Percentiles rank a stretch among this genome's conserved stretches.
Evolutionary conservation across 2,888 invertebrate genomes (phyloP).

Genomic region (Ophion slaviceki): DNA sequence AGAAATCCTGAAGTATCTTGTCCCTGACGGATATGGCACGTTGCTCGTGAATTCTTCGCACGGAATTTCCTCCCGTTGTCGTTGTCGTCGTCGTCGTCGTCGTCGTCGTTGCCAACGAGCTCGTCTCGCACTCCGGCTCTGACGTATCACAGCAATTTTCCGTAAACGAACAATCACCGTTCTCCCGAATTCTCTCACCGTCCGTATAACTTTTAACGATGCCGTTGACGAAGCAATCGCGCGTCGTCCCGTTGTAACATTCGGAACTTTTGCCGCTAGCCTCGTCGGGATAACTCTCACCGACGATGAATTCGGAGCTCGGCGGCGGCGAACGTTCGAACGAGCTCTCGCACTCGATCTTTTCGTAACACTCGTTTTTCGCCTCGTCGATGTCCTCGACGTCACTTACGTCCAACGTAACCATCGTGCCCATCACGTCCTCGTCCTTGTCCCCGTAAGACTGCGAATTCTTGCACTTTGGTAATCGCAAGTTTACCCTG

Average conservation of each 20-base stretch:
- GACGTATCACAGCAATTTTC: slow-evolving; percentile 71
- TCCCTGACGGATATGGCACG: slow-evolving; percentile 80
- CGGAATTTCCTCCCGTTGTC: slow-evolving; percentile 16
- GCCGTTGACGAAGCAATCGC: slow-evolving; percentile 9
- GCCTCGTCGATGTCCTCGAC: slow-evolving; percentile 77
- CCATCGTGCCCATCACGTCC: slow-evolving; percentile 75
- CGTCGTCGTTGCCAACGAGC: slow-evolving; percentile 41
- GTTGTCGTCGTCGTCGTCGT: slow-evolving; percentile 20
- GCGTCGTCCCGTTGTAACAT: slow-evolving; percentile 21
- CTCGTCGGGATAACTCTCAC: slow-evolving; percentile 73
- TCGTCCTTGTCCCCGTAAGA: slow-evolving; percentile 80
- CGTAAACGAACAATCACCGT: slow-evolving; percentile 42
- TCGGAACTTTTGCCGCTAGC: slow-evolving; percentile 74
- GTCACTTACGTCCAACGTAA: slow-evolving; percentile 78
- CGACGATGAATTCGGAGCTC: slow-evolving; percentile 73
- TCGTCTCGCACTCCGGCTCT: slow-evolving; percentile 75
- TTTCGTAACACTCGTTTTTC: slow-evolving; percentile 78
- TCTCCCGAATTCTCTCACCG: slow-evolving; percentile 35
- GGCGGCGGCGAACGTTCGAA: slow-evolving; percentile 78
- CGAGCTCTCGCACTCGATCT: slow-evolving; percentile 74
- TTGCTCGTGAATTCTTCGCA: slow-evolving; percentile 59
- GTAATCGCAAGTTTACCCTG: slow-evolving; percentile 85
- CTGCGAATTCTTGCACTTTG: slow-evolving; percentile 74
- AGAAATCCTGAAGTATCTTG: slow-evolving; percentile 82
- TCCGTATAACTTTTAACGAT: slow-evolving; percentile 72